These are phyloP conservation scores for Stegastes partitus DNA, from an alignment of 2,113 vertebrate genomes.

Conservation along the genomic window DNA sequence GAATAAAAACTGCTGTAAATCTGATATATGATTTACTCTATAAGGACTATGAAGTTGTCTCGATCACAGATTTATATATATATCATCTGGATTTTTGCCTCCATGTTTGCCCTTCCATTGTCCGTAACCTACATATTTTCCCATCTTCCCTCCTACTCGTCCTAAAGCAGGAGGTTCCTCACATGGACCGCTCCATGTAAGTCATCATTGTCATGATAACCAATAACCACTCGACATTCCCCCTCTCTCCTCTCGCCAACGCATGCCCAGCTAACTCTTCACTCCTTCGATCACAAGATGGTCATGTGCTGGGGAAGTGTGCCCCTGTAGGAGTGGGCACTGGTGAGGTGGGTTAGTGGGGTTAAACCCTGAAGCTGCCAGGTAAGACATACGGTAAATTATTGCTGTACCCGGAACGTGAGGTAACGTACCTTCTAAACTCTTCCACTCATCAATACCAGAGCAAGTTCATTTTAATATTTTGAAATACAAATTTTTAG, in stretches of 20 bases:
- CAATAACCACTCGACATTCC: constrained; percentile 71
- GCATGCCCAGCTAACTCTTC: constrained; percentile 81
- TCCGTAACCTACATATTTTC: constrained; percentile 83
- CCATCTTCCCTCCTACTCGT: constrained; percentile 90
- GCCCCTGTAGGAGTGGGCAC: constrained; percentile 58
- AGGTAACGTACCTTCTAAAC: constrained; percentile 66
- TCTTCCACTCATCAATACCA: background rate
- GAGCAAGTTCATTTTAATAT: background rate
- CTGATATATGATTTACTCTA: background rate
- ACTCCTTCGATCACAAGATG: constrained; percentile 76
- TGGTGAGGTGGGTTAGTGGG: constrained; percentile 69
- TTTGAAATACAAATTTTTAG: background rate
- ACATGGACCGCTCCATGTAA: constrained; percentile 98
- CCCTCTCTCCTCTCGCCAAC: constrained; percentile 62
- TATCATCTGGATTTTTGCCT: constrained; percentile 44
- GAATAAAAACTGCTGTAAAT: background rate
- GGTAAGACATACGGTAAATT: constrained; percentile 71
- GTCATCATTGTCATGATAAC: constrained; percentile 84
- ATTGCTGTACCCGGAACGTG: constrained; percentile 25
- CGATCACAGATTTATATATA: background rate
- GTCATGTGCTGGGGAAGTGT: constrained; percentile 80
- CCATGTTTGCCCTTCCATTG: constrained; percentile 86
- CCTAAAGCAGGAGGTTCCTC: constrained; percentile 95
- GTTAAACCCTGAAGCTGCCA: constrained; percentile 48
- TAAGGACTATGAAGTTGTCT: background rate